Base-by-base conservation (phyloP, 2,888 invertebrate species). In the Pachycephus smyrnensis region DNA sequence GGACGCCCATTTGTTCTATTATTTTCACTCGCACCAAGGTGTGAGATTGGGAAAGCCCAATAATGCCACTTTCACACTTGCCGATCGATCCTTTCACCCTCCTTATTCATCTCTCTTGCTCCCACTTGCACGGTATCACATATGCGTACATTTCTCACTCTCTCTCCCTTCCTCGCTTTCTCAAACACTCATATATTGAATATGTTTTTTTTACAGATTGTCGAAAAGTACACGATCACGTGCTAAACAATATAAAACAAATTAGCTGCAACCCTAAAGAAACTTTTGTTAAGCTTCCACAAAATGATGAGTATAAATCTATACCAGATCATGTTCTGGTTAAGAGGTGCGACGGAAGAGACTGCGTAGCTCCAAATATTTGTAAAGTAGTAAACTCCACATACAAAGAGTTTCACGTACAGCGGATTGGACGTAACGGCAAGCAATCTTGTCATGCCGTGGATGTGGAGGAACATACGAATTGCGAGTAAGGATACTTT, bases 401-500 rank as follows among this genome's bases (percentile, higher is more conserved):
- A 4, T 12, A 2, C 4, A 79, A 15, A 33, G 31, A 69, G 0
- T 36, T 85, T 11, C 1, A 69, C n/a, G 78, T 83, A 68, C 12
- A 68, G 11, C 68, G 77, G 15, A 76, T 77, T 12, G 73, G 11
- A 77, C 76, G 11, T 35, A 12, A 1, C 23, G 33, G 33, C 4
- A 4, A 36, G 12, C 12, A 32, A n/a, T 32, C 75, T 6, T 84
- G 84, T 73, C 75, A 77, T 40, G 36, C 68, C 12, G 77, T 84
- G 23, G 30, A 73, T 6, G 79, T 84, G 69, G 76, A 80, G 23
- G 83, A 83, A 33, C 84, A 85, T 40, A 77, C 35, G 30, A 71
- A 68, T 32, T 84, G 84, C 84, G 82, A 76, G 84, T 85, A 76
- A 80, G 83, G 74, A 55, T 55, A 68, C 1, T 12, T 75, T 0